phyloP scores from a whole-genome alignment of 2,888 invertebrate species.

The Aporophyla lueneburgensis region DNA sequence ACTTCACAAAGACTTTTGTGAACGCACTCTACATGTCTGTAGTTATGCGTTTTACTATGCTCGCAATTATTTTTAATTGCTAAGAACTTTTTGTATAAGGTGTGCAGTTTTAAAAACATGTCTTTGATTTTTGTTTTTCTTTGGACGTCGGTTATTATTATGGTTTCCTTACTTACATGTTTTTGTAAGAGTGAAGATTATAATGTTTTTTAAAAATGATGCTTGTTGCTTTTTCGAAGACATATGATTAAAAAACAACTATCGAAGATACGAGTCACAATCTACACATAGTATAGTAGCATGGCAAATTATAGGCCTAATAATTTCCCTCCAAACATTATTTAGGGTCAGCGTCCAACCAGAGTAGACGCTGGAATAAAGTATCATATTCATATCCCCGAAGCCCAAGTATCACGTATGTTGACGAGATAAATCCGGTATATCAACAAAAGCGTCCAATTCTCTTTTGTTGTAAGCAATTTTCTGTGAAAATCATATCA shows the following conservation, averaged over 20 bases:
- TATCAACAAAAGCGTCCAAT: slow-evolving; percentile 68
- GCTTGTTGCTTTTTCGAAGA: neutral
- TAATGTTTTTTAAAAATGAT: neutral
- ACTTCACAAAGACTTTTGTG: slow-evolving; percentile 65
- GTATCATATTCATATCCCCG: slow-evolving; percentile 43
- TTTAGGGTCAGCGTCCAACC: slow-evolving; percentile 2
- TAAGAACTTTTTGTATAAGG: slow-evolving; percentile 42
- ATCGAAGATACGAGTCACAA: neutral
- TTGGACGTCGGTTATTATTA: slow-evolving; percentile 24
- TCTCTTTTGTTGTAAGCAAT: slow-evolving; percentile 76
- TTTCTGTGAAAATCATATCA: slow-evolving; percentile 77
- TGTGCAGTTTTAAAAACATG: slow-evolving; percentile 40
- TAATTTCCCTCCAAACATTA: slow-evolving; percentile 26
- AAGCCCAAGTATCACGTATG: slow-evolving; percentile 52
- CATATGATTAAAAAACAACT: neutral
- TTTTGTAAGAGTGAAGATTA: neutral
- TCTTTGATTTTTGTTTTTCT: slow-evolving; percentile 36
- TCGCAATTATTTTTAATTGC: slow-evolving; percentile 68
- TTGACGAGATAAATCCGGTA: slow-evolving; percentile 66
- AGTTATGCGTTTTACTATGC: slow-evolving; percentile 52
- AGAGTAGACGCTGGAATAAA: slow-evolving; percentile 17
- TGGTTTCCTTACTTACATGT: slow-evolving; percentile 8
- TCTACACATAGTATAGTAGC: neutral
- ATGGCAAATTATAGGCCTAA: slow-evolving; percentile 18
- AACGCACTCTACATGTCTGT: slow-evolving; percentile 34